These are phyloP conservation scores for Chloebia gouldiae DNA, from an alignment of 2,113 vertebrate genomes.

Conservation along the genomic window DNA sequence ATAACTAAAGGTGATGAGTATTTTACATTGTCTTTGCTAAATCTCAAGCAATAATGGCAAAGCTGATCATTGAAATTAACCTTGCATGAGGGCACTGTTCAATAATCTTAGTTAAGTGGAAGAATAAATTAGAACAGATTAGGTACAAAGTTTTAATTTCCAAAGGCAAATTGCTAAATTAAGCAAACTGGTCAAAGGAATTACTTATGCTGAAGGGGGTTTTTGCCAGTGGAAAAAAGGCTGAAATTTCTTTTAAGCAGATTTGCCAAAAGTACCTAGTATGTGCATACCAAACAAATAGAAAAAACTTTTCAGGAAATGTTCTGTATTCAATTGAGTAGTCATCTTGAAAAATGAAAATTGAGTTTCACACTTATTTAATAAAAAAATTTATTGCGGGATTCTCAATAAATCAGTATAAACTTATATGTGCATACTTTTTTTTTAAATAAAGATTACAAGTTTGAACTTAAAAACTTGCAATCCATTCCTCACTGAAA, in stretches of 20 bases:
- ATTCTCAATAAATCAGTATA: neutral
- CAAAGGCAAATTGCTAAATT: neutral
- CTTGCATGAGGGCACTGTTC: neutral
- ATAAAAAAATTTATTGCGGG: neutral
- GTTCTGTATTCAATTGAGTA: neutral
- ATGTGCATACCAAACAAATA: neutral
- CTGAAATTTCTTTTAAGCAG: neutral
- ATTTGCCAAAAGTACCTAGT: neutral
- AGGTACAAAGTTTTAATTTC: neutral
- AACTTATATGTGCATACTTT: accelerated
- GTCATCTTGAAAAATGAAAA: neutral
- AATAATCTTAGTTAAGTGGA: neutral
- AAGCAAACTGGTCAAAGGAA: neutral
- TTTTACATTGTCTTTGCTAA: neutral
- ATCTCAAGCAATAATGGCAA: neutral
- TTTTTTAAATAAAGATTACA: neutral
- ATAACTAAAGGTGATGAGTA: neutral
- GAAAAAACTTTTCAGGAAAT: neutral
- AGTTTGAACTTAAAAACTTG: neutral
- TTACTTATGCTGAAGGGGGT: neutral
- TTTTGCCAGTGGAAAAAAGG: neutral
- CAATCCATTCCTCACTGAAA: neutral
- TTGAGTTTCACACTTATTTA: neutral
- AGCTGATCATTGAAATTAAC: neutral
- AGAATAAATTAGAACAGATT: neutral